Evolutionary conservation across 2,113 vertebrate genomes (phyloP), one percentile per base, ranked within the genome.

Genomic region (Sturnira hondurensis): DNA sequence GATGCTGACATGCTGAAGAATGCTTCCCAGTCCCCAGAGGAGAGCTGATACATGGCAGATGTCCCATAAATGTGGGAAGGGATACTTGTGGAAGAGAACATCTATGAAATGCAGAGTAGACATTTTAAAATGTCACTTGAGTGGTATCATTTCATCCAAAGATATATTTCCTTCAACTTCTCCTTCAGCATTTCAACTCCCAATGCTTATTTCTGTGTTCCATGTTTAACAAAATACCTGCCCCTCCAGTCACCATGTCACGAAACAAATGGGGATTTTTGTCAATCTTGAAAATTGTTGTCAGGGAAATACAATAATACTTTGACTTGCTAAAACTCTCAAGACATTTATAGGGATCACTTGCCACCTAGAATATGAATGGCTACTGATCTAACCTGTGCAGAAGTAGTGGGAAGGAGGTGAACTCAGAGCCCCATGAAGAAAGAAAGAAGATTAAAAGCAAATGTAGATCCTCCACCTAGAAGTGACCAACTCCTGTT

Each of bases 1-100:
- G 9, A 95, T 28, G 65, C 90, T 94, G 96, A 96, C 81, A 96
- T 20, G 47, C 41, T 87, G 81, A 91, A 88, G 84, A 96, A 96
- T 68, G 91, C 95, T 19, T 28, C 45, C 85, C 7, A 63, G 95
- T 36, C 76, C 67, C 93, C 89, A 77, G 68, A 56, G 67, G 80
- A 95, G 96, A 4, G 41, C 43, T 11, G 50, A 38, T 26, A 91
- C 33, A 4, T 20, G 52, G 85, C 1, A 0, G 16, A 11, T 2
- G 0, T 50, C 77, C 15, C 70, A 80, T 67, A 74, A 78, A 45
- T 63, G 77, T 77, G 4, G 0, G 84, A 56, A 95, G 50, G 0
- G 3, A 78, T 3, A 56, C 41, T 71, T 6, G 1, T 22, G 26
- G 78, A 54, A 77, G 56, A 91, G 92, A 97, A 84, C 1, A 93